phyloP scores from a whole-genome alignment of 2,888 invertebrate species.

The Idaea dimidiata region DNA sequence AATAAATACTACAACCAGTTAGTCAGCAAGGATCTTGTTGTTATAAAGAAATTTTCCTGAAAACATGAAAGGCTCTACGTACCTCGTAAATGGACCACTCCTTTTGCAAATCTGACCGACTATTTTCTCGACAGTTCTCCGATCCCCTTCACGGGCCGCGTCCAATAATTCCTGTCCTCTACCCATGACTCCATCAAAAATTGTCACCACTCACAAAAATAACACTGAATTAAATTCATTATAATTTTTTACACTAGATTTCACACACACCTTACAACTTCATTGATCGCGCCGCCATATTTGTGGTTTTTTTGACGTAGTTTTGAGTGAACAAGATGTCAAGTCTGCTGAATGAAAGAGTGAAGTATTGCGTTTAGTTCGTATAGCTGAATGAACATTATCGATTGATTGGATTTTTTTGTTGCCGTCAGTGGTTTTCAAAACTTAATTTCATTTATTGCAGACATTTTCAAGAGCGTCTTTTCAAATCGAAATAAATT shows the following conservation, averaged over 20 bases:
- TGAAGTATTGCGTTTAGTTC: background rate
- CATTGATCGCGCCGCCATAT: conserved; percentile 91
- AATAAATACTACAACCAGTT: background rate
- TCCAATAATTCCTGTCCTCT: conserved; percentile 98
- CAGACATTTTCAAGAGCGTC: no score
- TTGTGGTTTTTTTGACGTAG: conserved; percentile 45
- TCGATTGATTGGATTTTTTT: no score
- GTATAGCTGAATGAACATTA: background rate
- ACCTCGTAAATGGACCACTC: conserved; percentile 96
- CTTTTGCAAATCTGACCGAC: conserved; percentile 93
- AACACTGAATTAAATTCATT: conserved; percentile 70
- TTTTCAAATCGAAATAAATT: no score
- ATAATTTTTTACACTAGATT: conserved; percentile 75
- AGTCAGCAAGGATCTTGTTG: background rate
- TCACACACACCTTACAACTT: conserved; percentile 81
- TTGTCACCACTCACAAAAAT: conserved; percentile 71
- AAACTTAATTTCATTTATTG: no score
- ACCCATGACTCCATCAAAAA: conserved; percentile 87
- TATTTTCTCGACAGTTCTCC: conserved; percentile 93
- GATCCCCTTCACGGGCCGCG: conserved; percentile 96
- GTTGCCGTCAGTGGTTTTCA: no score
- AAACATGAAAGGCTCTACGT: conserved; percentile 66
- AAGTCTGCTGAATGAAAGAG: background rate
- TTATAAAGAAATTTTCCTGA: conserved; percentile 21
- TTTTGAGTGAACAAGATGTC: conserved; percentile 21